Base-by-base conservation (phyloP, 1,140 invertebrate genomes). In the Calephelis virginiensis region DNA sequence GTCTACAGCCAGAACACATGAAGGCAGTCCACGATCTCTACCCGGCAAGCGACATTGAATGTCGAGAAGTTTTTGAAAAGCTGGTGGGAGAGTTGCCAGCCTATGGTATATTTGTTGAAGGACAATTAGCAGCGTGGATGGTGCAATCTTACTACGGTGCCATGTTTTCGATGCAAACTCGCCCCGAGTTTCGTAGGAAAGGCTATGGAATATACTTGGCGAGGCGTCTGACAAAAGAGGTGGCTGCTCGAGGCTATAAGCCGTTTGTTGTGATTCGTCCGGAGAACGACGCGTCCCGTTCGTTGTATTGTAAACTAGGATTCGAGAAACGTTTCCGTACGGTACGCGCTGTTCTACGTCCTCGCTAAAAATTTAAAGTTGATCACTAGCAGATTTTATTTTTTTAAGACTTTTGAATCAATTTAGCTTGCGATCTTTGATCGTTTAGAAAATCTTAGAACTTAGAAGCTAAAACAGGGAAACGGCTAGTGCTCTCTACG, bases 131-230 rank as follows among this genome's bases (percentile, higher is more conserved):
- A 8, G 96, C 95, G 8, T 96, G 95, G 95, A 96, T 97, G 95
- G 94, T 96, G 40, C 96, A 97, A 77, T 96, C 95, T 5, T 97
- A 97, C 86, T 97, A 97, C 83, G 96, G 96, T 17, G 96, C 96
- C 50, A 96, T 97, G 96, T 96, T 96, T 85, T 96, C 96, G n/a
- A 97, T 97, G 96, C 95, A 96, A 88, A 97, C 96, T 63, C 93
- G 94, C 82, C 95, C 95, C 37, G 95, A 96, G 81, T 95, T 94
- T 84, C 93, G 96, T 68, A 92, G 96, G 74, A 96, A 96, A 93
- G 96, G 96, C 63, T 95, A 94, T 85, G 95, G 95, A 61, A 94
- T 95, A 47, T 93, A 93, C 74, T 85, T 95, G 66, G 95, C 95
- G 59, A 92, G 93, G 68, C 90, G 92, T 63, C 86, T 94, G 63